Evolutionary conservation across 2,113 vertebrate genomes (phyloP).

Genomic region (Engraulis encrasicolus): DNA sequence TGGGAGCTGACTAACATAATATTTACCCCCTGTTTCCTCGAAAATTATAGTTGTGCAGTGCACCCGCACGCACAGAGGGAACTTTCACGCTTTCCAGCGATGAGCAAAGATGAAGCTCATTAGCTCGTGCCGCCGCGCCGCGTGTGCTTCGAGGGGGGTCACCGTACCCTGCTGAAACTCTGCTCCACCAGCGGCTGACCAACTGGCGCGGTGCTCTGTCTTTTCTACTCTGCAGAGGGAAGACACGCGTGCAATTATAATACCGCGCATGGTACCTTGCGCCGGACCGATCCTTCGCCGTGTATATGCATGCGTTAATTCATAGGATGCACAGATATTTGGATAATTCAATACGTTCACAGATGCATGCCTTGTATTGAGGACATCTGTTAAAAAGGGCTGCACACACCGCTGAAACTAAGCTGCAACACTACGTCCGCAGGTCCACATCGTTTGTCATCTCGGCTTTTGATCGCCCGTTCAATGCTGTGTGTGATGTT

Average conservation of each 20-base stretch:
- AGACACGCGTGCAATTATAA: background rate
- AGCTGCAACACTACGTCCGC: background rate
- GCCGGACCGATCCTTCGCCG: background rate
- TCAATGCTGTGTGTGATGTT: background rate
- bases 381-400: background rate
- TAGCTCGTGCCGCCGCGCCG: background rate
- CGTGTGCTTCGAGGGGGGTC: background rate
- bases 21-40: background rate
- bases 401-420: background rate
- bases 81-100: background rate
- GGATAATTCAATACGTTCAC: background rate
- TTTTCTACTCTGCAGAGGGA: background rate
- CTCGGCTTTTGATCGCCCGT: background rate
- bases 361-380: background rate
- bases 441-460: constrained; percentile 11
- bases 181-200: background rate
- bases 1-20: too few relatives aligned
- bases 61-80: background rate
- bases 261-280: background rate
- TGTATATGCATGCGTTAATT: background rate
- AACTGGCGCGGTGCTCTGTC: background rate
- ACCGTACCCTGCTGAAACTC: background rate
- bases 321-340: background rate
- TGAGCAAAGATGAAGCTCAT: background rate
- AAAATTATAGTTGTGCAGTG: background rate